These are phyloP conservation scores for Suncus etruscus DNA, from an alignment of 2,113 vertebrate genomes.

Conservation along the genomic window DNA sequence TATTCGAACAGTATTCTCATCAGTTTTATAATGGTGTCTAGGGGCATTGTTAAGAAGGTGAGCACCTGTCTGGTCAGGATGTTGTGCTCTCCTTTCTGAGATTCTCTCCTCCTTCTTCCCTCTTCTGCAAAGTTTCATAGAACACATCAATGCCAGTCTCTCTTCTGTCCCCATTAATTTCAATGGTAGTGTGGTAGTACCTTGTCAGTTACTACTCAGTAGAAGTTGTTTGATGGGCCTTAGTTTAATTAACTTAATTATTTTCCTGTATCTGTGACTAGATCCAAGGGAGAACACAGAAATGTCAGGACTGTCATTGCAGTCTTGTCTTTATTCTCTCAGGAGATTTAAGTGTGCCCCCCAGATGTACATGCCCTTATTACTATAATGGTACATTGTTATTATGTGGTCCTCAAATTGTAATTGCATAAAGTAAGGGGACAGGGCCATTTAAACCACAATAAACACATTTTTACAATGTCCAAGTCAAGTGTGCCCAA, in stretches of 20 bases:
- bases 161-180: not conserved
- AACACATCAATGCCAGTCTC: too few relatives aligned
- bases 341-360: too few relatives aligned
- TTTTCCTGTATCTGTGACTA: too few relatives aligned
- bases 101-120: not conserved
- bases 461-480: not conserved
- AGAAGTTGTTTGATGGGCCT: not conserved
- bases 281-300: not conserved
- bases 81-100: too few relatives aligned
- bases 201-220: not conserved
- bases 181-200: not conserved
- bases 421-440: not conserved
- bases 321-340: too few relatives aligned
- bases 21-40: too few relatives aligned
- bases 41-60: too few relatives aligned
- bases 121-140: not conserved
- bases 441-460: not conserved
- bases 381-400: too few relatives aligned
- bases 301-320: too few relatives aligned
- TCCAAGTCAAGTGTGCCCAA: not conserved
- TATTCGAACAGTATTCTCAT: not conserved
- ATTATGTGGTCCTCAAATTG: not conserved
- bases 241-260: not conserved
- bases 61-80: not conserved
- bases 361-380: too few relatives aligned